Evolutionary conservation across 1,140 invertebrate genomes (phyloP), one percentile per base, ranked within the genome.

Genomic region (Bombus polaris): DNA sequence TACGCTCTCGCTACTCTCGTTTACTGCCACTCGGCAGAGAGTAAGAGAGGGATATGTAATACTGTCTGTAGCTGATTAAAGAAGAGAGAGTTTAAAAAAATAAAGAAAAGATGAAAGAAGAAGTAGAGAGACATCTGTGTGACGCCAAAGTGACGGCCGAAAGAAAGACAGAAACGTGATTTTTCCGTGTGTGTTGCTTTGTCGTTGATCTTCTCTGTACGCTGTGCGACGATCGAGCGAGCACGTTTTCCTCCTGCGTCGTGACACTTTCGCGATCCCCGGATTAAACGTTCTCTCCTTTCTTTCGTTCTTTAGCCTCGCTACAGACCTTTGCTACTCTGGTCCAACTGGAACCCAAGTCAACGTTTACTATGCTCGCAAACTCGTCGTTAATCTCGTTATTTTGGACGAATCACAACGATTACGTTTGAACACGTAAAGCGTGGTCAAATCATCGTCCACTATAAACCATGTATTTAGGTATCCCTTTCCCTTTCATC

Each of bases 121-220:
- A 84, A 53, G 79, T 57, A 76, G 66, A 76, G 32, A 83, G n/a
- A 77, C 70, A 35, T 89, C 66, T 83, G 76, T 83, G 35, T 44
- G 70, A 79, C 80, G 88, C 70, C 80, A 81, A 70, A 89, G 81
- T 72, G 73, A 81, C 44, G 81, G 75, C 79, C 84, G 89, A 90
- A 84, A 84, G 81, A 81, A 84, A 87, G 74, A 79, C 25, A 75
- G 47, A 62, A 70, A 71, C 78, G 78, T 85, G 72, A 89, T 87
- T 79, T 83, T 82, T 79, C 85, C 86, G 53, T 92, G 89, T 93
- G 92, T 93, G 92, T 93, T 92, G 93, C 92, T 93, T 93, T 89
- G 83, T 87, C 88, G 80, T 62, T 81, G 76, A 81, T 87, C 59
- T 75, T 81, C 75, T 65, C 57, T 81, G 62, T 83, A 81, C 79